Evolutionary conservation across 2,888 invertebrate species (phyloP).

Genomic region (Tetheella fluctuosa): DNA sequence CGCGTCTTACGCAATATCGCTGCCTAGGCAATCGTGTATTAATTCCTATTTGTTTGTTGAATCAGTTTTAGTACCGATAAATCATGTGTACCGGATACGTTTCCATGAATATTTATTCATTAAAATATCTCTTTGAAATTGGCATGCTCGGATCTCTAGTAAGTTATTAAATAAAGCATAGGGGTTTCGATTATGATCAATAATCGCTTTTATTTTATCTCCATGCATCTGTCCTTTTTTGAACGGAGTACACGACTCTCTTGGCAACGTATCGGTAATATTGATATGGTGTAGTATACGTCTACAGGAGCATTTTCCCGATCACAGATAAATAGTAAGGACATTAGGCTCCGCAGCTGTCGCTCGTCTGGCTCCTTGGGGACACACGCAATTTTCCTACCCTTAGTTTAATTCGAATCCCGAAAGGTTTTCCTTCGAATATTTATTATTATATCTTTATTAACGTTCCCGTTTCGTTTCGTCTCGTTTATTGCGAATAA

Average conservation of each 20-base stretch:
- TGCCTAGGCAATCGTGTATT: conserved; percentile 64
- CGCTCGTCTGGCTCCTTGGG: conserved; percentile 72
- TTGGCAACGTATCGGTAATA: conserved; percentile 37
- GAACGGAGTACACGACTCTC: conserved; percentile 24
- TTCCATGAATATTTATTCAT: conserved; percentile 45
- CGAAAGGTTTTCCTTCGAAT: conserved; percentile 76
- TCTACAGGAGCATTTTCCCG: conserved; percentile 60
- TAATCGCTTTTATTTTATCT: conserved; percentile 39
- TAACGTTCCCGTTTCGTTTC: conserved; percentile 69
- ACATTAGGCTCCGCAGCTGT: conserved; percentile 80
- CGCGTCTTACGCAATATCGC: conserved; percentile 69
- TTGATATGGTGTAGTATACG: conserved; percentile 53
- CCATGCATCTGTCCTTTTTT: conserved; percentile 47
- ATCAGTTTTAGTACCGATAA: conserved; percentile 69
- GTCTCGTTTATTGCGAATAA: conserved; percentile 69
- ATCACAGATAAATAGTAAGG: conserved; percentile 79
- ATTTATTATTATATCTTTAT: conserved; percentile 84
- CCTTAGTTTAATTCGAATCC: conserved; percentile 81
- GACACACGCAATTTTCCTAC: conserved; percentile 80
- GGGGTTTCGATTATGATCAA: conserved; percentile 40
- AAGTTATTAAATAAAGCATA: conserved; percentile 17
- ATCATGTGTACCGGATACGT: conserved; percentile 64
- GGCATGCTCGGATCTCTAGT: conserved; percentile 40
- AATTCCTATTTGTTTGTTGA: conserved; percentile 71
- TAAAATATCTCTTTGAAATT: conserved; percentile 48